Evolutionary conservation across 1,140 invertebrate genomes (phyloP).

Genomic region (Bilobella aurantiaca): DNA sequence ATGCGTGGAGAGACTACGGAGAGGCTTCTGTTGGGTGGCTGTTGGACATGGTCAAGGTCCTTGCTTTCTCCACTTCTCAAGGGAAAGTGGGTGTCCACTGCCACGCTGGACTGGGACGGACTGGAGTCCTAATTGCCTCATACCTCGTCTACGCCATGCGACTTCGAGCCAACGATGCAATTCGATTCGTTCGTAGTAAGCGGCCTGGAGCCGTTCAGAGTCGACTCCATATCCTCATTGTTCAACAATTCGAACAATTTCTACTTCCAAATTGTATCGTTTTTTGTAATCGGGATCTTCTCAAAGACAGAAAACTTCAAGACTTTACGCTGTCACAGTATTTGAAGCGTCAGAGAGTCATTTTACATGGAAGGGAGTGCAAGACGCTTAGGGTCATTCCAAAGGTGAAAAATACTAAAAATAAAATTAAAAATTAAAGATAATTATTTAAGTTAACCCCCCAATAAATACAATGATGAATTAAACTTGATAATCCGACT

Average conservation of each 20-base stretch:
- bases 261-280: constrained; percentile 67
- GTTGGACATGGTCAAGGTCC: constrained; percentile 77
- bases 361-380: constrained; percentile 69
- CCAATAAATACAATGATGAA: no score
- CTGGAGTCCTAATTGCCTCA: constrained; percentile 74
- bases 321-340: constrained; percentile 59
- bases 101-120: constrained; percentile 74
- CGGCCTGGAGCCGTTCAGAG: constrained; percentile 71
- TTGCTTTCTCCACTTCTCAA: constrained; percentile 68
- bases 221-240: constrained; percentile 63
- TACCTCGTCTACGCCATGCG: constrained; percentile 70
- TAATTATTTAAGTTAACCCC: no score
- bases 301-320: constrained; percentile 46
- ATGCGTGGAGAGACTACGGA: constrained; percentile 72
- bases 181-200: constrained; percentile 67
- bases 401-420: constrained; percentile 48
- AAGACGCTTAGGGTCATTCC: constrained; percentile 64
- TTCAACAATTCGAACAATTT: constrained; percentile 71
- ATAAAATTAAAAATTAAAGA: no score
- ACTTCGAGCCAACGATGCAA: constrained; percentile 65
- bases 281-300: constrained; percentile 49
- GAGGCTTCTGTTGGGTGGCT: constrained; percentile 60
- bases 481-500: no score
- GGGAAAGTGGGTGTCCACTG: constrained; percentile 81
- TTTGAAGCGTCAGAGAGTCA: constrained; percentile 59